These are phyloP conservation scores for Lophura nycthemera DNA, from an alignment of 2,113 vertebrate species.

Conservation along the genomic window DNA sequence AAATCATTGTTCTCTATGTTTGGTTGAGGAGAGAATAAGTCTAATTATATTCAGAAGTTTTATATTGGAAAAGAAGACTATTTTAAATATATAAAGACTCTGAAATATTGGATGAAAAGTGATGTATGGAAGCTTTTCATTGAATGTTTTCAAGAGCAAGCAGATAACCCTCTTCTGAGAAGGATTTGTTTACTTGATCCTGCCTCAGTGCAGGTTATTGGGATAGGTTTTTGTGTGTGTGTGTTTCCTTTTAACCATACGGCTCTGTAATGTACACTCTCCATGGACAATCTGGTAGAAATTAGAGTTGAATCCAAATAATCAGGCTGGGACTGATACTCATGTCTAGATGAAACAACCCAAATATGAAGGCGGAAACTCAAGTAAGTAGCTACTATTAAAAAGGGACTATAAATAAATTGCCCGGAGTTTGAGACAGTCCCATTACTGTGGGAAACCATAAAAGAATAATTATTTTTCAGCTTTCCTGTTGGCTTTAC, in stretches of 20 bases:
- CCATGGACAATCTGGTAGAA: conserved; percentile 45
- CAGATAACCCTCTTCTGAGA: not conserved
- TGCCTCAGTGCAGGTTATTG: not conserved
- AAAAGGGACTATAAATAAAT: conserved; percentile 54
- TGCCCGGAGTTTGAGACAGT: conserved; percentile 1
- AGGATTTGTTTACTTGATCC: conserved; percentile 16
- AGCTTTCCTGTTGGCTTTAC: conserved; percentile 7
- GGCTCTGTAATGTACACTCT: not conserved
- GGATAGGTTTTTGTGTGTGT: not conserved
- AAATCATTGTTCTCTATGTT: not conserved
- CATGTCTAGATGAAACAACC: conserved; percentile 45
- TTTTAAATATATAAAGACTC: not conserved
- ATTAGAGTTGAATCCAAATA: conserved; percentile 50
- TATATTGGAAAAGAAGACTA: not conserved
- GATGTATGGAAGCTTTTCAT: not conserved
- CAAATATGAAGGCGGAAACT: conserved; percentile 49
- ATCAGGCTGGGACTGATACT: conserved; percentile 29
- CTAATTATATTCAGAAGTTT: not conserved
- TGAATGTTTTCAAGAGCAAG: not conserved
- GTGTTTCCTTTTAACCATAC: conserved; percentile 26
- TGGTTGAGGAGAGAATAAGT: not conserved
- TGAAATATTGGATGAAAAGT: not conserved
- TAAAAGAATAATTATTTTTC: conserved; percentile 31
- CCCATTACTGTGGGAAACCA: conserved; percentile 48
- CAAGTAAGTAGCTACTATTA: conserved; percentile 60